These are phyloP conservation scores for Callaeas wilsoni DNA, from an alignment of 2,113 vertebrate species.

Conservation along the genomic window DNA sequence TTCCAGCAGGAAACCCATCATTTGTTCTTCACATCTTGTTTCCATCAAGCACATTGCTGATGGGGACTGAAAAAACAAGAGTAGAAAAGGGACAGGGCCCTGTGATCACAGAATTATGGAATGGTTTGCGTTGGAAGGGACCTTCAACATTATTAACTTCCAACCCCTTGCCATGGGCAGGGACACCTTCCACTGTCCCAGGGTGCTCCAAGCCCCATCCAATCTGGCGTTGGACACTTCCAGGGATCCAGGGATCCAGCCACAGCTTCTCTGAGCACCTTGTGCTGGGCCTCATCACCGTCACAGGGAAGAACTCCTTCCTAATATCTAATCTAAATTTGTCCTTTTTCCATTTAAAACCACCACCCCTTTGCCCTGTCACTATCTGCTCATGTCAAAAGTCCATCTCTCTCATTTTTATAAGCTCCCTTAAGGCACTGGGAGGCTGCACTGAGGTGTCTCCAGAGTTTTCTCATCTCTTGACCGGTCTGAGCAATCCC, in stretches of 20 bases:
- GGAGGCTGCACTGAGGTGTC: not conserved
- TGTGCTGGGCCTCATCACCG: accelerated
- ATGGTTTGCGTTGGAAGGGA: not conserved
- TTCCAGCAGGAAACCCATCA: not conserved
- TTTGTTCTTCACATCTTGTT: not conserved
- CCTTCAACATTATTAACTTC: not conserved
- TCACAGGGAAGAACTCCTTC: not conserved
- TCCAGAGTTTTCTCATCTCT: not conserved
- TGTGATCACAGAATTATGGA: not conserved
- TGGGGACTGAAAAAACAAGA: not conserved
- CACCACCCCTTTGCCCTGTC: not conserved
- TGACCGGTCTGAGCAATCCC: not conserved
- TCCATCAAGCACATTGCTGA: not conserved
- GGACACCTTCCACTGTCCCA: not conserved
- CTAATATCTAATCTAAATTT: too few species aligned
- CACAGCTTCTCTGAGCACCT: not conserved
- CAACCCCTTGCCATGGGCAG: not conserved
- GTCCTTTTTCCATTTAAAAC: not conserved
- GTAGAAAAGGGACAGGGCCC: not conserved
- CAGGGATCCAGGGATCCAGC: not conserved
- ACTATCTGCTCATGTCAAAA: not conserved
- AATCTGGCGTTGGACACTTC: accelerated
- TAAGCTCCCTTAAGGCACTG: not conserved
- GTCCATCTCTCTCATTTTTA: not conserved
- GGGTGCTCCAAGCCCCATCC: accelerated